Evolutionary conservation across 2,888 invertebrate species (phyloP), one percentile per base, ranked within the genome.

Genomic region (Chymomyza amoena): DNA sequence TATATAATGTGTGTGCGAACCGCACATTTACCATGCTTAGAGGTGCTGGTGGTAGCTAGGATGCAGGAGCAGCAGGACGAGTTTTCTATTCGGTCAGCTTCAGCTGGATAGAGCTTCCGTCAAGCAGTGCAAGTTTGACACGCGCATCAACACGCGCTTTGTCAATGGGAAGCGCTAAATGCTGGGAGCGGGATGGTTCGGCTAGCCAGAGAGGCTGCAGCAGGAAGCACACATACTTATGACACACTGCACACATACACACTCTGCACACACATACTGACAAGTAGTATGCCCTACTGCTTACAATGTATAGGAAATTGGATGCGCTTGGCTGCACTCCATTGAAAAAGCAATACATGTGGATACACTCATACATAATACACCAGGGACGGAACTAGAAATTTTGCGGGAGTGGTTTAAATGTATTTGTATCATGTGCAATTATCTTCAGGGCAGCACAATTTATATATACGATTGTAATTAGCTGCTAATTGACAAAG

Each of bases 81-180:
- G 65, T 28, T 61, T 68, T 64, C 69, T 52, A 64, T 61, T 70
- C 84, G 73, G 69, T 78, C 39, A 45, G 83, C 73, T 80, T 78
- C 39, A 45, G 83, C 73, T 80, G 78, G 75, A 18, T 70, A 70
- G 64, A 72, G 77, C 84, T 83, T 83, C 88, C 84, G 86, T 66
- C 84, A 70, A 77, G 69, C 88, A 79, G 88, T 88, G 88, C 84
- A 84, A 78, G 82, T 88, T 87, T 88, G 84, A 87, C 82, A 84
- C 88, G 84, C 88, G 88, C 25, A 25, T 25, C 25, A 25, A 25
- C 83, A 85, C 87, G 88, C 84, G 84, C 84, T 86, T 88, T 84
- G 82, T 87, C 88, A 88, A 77, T 61, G 73, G 68, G 64, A 16
- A 32, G 59, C 50, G 61, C 64, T 9, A 25, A 25, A 60, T 60